Evolutionary conservation across 2,113 vertebrate species (phyloP), one percentile per base, ranked within the genome.

Genomic region (Emydura subglobosa): DNA sequence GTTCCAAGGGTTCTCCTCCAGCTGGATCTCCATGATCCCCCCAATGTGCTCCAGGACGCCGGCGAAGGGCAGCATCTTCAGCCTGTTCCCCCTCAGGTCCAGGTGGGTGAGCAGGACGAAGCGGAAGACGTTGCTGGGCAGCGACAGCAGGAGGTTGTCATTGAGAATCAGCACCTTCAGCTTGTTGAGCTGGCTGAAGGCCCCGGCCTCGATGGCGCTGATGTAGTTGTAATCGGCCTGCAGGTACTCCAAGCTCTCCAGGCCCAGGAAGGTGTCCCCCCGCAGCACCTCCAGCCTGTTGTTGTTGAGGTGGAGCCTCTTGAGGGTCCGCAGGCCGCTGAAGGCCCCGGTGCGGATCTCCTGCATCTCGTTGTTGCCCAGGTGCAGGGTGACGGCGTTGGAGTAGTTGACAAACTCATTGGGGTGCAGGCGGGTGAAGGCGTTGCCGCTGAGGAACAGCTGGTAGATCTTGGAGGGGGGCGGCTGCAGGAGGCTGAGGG

Each of bases 221-320:
- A 99, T 99, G 83, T 99, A 99, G 97, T 99, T 99, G 96, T 99
- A 99, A 97, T 99, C 99, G 2, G 99, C 99, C 93, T 99, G 99
- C 89, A 99, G 98, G 98, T 99, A 99, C 97, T 99, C 99, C 96
- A 99, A 97, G 94, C 98, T 99, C 98, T 99, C 99, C 91, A 99
- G 98, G 51, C 99, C 99, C 74, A 99, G 95, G 94, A 99, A 99
- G 0, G 98, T 99, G 97, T 99, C 99, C 97, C 99, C 99, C 90
- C 99, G 98, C 68, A 99, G 98, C 91, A 99, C 98, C 95, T 99
- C 99, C 93, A 99, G 97, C 94, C 99, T 99, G 97, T 99, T 99
- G 97, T 99, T 99, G 97, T 99, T 99, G 88, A 99, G 98, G 96
- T 99, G 99, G 82, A 99, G 98, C 85, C 99, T 98, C 97, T 99